Evolutionary conservation across 1,140 invertebrate genomes (phyloP), one percentile per base, ranked within the genome.

Genomic region (Phthorimaea operculella): DNA sequence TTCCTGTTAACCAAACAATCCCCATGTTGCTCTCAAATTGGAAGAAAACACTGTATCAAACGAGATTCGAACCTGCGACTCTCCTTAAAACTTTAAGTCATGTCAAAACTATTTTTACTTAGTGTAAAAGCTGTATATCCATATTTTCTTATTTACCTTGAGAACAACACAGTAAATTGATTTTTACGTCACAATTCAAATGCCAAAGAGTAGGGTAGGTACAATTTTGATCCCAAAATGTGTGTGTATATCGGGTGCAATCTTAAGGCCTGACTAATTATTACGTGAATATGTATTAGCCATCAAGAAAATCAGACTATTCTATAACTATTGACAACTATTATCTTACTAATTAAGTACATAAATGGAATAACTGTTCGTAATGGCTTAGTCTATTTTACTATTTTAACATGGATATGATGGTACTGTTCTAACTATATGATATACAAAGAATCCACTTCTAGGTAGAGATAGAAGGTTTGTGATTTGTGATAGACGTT

Each of bases 151-250:
- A 28, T 28, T 28, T 4, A 2, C 2, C 6, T 28, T 28, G 21
- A 28, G 21, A 28, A 28, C 21, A 28, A 28, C 21, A 28, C 6
- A 28, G 21, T 2, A 6, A 28, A 28, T 4, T 28, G 21, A 28
- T 4, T 28, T 28, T 28, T 28, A 28, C 21, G 21, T 28, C 2
- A 6, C 21, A 28, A 28, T 28, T 28, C 6, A 28, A 28, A 28
- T 28, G 21, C 21, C 21, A 28, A 28, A 28, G 21, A 28, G 21
- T 4, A 28, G 21, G 21, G 21, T 28, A 28, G 21, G 21, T 39
- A 47, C 9, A 47, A 47, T 47, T 78, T 79, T 82, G 79, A 82
- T 82, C 79, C 76, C 79, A 82, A 82, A 80, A 76, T 66, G 54
- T 52, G 57, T 59, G 51, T 18, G 50, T 45, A 54, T 18, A 34